Evolutionary conservation across 1,140 invertebrate genomes (phyloP), one percentile per base, ranked within the genome.

Genomic region (Drosophila sp.): DNA sequence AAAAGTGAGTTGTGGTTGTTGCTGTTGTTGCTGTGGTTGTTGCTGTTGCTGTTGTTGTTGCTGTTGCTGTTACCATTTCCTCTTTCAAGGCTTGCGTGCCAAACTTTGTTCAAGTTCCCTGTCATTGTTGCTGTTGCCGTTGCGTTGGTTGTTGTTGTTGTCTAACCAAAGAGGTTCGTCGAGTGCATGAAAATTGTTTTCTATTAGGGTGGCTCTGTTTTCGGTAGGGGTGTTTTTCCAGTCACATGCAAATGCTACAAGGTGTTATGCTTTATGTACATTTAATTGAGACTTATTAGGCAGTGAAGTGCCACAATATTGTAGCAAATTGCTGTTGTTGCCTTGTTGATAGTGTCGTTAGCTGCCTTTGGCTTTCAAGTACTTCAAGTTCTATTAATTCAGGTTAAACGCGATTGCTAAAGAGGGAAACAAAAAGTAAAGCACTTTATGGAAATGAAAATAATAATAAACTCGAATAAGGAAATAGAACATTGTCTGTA

Each of bases 221-320:
- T 58, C 7, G 13, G 2, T 48, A 8, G 59, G 59, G 56, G 41
- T 59, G 51, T 43, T 14, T 46, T 58, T 58, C 25, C 4, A 64
- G 29, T 66, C 81, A 61, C 81, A 87, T 86, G 82, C 82, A 86
- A 86, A 86, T 86, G 81, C 81, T 82, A 73, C 65, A 83, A 89
- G 83, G 83, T 89, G 83, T 89, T 89, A 84, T 89, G 75, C 58
- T 89, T 89, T 89, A 89, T 89, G 83, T 89, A 89, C 84, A 89
- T 89, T 89, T 89, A 89, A 89, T 89, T 89, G 84, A 83, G 83
- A 89, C 83, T 89, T 89, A 89, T 89, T 89, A 89, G 79, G 72
- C 67, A 69, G 48, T 73, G 83, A 89, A 89, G 67, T 82, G 79
- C 27, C 41, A 53, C 48, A 59, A 62, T 78, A 65, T 69, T 76